Conservation (phyloP, 1,140 invertebrate genomes). For the Polyergus mexicanus region DNA sequence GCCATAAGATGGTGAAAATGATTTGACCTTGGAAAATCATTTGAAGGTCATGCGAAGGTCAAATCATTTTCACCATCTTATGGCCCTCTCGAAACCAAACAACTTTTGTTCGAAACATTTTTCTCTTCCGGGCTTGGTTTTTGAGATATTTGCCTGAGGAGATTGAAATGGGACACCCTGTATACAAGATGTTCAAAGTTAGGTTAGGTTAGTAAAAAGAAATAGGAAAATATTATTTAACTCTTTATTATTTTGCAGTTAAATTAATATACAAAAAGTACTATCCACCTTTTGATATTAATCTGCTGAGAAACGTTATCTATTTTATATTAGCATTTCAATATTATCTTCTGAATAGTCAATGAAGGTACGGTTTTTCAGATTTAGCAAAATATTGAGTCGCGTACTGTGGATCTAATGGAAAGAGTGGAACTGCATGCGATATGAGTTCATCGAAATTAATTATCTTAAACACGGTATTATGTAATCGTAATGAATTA, state of each 20-base stretch:
- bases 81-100: too few relatives aligned
- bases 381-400: constrained; percentile 86
- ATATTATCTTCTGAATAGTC: constrained; percentile 50
- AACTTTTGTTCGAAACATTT: too few relatives aligned
- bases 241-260: constrained; percentile 46
- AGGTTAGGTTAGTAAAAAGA: constrained; percentile 43
- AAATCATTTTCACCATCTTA: too few relatives aligned
- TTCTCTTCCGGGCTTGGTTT: too few relatives aligned
- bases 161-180: too few relatives aligned
- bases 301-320: constrained; percentile 31
- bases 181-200: neutral
- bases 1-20: too few relatives aligned
- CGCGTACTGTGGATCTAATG: constrained; percentile 87
- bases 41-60: too few relatives aligned
- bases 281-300: neutral
- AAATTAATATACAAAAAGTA: constrained; percentile 27
- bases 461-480: constrained; percentile 84
- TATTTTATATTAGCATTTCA: neutral
- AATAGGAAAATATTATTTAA: constrained; percentile 35
- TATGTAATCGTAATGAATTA: constrained; percentile 39
- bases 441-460: constrained; percentile 87
- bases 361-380: constrained; percentile 75
- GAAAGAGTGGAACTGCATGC: constrained; percentile 86
- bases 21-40: too few relatives aligned
- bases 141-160: too few relatives aligned